Percentiles rank a stretch among this genome's conserved stretches.
phyloP scores from a whole-genome alignment of 1,140 invertebrate genomes.

The Colletes gigas region DNA sequence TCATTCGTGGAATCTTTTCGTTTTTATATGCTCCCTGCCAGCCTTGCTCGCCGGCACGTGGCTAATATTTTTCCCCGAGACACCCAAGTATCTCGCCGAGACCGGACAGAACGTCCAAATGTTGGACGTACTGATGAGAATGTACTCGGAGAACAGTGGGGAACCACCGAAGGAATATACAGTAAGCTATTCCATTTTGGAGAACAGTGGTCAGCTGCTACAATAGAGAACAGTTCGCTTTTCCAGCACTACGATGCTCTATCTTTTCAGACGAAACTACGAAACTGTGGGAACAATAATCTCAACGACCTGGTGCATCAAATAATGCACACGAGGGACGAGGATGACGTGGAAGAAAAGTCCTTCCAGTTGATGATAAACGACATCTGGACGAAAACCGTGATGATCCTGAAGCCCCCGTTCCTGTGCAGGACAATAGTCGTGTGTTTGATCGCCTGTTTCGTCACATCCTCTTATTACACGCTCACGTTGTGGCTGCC shows the following conservation, averaged over 20 bases:
- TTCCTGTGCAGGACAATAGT: constrained; percentile 62
- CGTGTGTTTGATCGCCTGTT: constrained; percentile 60
- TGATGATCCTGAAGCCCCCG: constrained; percentile 61
- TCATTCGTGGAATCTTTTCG: constrained; percentile 78
- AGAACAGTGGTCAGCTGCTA: too few relatives aligned
- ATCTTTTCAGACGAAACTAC: constrained; percentile 62
- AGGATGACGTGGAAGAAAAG: constrained; percentile 20
- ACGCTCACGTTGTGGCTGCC: constrained; percentile 82
- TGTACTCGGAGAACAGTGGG: constrained; percentile 78
- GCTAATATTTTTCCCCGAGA: constrained; percentile 83
- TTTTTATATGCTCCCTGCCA: constrained; percentile 71
- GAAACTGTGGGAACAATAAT: constrained; percentile 41
- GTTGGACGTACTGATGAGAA: constrained; percentile 74
- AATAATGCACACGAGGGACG: constrained; percentile 25
- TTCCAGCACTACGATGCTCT: too few relatives aligned
- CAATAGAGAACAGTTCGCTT: too few relatives aligned
- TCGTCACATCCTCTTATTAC: constrained; percentile 76
- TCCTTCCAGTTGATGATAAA: constrained; percentile 35
- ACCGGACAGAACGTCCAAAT: constrained; percentile 76
- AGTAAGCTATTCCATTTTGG: constrained; percentile 61
- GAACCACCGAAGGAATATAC: constrained; percentile 72
- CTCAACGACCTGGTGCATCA: constrained; percentile 43
- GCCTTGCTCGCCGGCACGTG: constrained; percentile 69
- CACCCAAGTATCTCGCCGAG: constrained; percentile 83
- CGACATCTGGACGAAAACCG: constrained; percentile 58